Base-by-base conservation (phyloP, 2,113 vertebrate species). In the Thymallus thymallus region DNA sequence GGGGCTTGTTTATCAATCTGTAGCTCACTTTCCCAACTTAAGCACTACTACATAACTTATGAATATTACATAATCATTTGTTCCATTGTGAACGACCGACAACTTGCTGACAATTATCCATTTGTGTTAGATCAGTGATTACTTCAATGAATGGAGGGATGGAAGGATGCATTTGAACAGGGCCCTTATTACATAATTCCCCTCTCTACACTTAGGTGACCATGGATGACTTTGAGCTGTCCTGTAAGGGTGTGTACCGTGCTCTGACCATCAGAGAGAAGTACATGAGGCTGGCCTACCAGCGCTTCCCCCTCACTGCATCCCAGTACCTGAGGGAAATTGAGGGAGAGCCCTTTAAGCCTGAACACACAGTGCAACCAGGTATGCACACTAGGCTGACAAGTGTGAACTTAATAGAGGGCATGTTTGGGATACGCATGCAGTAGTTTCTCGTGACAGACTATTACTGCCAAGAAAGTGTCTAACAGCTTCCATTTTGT, bases 221-320 rank as follows among this genome's bases (percentile, higher is more conserved):
- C 45, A 91, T 95, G 78, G 98, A 99, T 84, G 97, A 99, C 64
- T 98, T 99, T 85, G 96, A 97, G 79, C 22, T 94, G 22, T 93
- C 96, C 74, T 98, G 97, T 90, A 93, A 85, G 68, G 96, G 96
- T 26, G 79, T 99, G 62, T 96, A 94, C 85, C 94, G 92, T 58
- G 98, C 98, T 1, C 62, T 99, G 73, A 89, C 84, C 80, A 98
- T 99, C 85, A 93, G 98, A 69, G 96, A 99, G 88, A 98, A 95
- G 74, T 92, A 98, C 86, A 98, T 99, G 96, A 93, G 82, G 55
- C 87, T 94, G 61, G 95, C 96, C 0, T 70, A 88, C 79, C 97
- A 99, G 90, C 93, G 95, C 73, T 99, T 94, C 85, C 96, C 97
- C 55, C 81, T 86, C 55, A 98, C 95, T 0, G 71, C 92, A 0